Evolutionary conservation across 1,140 invertebrate species (phyloP).

Genomic region (Hermetia illucens): DNA sequence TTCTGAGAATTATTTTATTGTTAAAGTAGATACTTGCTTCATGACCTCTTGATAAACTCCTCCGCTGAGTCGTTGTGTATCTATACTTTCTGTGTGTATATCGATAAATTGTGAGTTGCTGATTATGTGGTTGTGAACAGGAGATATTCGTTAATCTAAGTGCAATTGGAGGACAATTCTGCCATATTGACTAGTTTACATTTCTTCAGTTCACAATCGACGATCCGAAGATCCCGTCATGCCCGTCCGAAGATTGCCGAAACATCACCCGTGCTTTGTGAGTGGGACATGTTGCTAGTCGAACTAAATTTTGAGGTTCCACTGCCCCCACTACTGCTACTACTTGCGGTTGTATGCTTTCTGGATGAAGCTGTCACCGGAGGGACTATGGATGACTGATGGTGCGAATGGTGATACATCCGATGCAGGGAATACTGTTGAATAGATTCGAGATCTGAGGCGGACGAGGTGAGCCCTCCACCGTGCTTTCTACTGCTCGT

Average conservation of each 20-base stretch:
- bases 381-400: constrained; percentile 1
- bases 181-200: constrained; percentile 30
- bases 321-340: constrained; percentile 21
- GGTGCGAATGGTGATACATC: constrained; percentile 16
- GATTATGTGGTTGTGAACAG: too few relatives aligned
- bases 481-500: constrained; percentile 13
- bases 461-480: constrained; percentile 14
- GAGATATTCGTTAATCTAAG: background rate
- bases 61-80: too few relatives aligned
- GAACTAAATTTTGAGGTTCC: constrained; percentile 22
- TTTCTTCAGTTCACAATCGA: constrained; percentile 29
- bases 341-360: constrained; percentile 4
- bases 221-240: constrained; percentile 34
- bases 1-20: too few relatives aligned
- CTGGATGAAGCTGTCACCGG: constrained; percentile 5
- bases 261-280: constrained; percentile 43
- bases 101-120: too few relatives aligned
- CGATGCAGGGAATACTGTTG: constrained; percentile 28
- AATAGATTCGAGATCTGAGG: constrained; percentile 26
- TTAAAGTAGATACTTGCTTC: too few relatives aligned
- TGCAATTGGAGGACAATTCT: constrained; percentile 17
- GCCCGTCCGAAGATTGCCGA: constrained; percentile 42
- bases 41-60: too few relatives aligned
- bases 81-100: too few relatives aligned
- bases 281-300: constrained; percentile 35